phyloP scores from a whole-genome alignment of 2,113 vertebrate genomes.

The Chamaetylas fuelleborni region DNA sequence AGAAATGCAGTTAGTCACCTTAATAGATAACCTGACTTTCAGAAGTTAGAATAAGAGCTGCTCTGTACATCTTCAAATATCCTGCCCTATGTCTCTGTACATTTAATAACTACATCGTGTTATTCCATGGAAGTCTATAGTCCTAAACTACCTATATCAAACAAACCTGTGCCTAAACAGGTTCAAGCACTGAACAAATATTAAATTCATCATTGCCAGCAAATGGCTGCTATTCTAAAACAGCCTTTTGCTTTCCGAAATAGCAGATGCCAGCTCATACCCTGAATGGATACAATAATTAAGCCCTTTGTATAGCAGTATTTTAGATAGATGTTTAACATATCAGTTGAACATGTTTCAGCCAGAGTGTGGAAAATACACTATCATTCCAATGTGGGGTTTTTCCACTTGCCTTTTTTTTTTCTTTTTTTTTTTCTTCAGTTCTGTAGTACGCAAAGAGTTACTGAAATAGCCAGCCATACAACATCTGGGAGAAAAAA shows the following conservation, averaged over 20 bases:
- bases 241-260: not conserved
- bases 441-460: conserved; percentile 60
- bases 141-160: not conserved
- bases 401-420: conserved; percentile 69
- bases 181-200: not conserved
- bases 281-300: not conserved
- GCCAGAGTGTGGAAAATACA: conserved; percentile 41
- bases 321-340: not conserved
- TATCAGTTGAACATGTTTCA: not conserved
- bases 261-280: not conserved
- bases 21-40: not conserved
- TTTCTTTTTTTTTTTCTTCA: not conserved
- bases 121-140: not conserved
- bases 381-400: not conserved
- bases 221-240: not conserved
- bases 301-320: not conserved
- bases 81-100: not conserved
- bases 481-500: conserved; percentile 77
- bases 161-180: not conserved
- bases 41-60: not conserved
- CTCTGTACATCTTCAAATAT: not conserved
- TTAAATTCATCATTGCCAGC: not conserved
- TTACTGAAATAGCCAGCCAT: conserved; percentile 72
- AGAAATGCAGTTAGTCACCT: not conserved
- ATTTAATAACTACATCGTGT: not conserved